phyloP scores from a whole-genome alignment of 1,140 invertebrate genomes.

The Drosophila quadrilineata region DNA sequence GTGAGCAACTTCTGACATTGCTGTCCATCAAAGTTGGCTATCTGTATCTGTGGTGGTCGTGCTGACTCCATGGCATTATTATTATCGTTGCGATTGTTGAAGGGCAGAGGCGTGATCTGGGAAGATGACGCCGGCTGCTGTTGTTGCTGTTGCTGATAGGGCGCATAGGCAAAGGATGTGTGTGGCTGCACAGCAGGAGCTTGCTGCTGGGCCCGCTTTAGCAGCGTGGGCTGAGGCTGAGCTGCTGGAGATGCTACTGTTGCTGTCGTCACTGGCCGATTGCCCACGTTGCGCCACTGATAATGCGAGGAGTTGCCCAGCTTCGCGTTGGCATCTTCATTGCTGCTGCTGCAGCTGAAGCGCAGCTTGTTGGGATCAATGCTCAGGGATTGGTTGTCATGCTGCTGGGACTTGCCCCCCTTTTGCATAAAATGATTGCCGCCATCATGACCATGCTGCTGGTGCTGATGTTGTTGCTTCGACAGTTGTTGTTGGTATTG shows the following conservation, averaged over 20 bases:
- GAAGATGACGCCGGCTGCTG: not conserved
- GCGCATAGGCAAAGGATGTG: slow-evolving; percentile 20
- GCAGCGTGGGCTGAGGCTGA: slow-evolving; percentile 40
- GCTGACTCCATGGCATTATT: not conserved
- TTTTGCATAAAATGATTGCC: slow-evolving; percentile 68
- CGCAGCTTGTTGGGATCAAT: slow-evolving; percentile 73
- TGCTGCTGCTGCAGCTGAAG: slow-evolving; percentile 58
- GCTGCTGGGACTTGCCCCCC: slow-evolving; percentile 55
- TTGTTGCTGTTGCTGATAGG: slow-evolving; percentile 50
- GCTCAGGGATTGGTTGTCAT: slow-evolving; percentile 64
- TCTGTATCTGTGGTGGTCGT: not conserved
- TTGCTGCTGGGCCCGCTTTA: too few species aligned
- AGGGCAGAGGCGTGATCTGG: not conserved
- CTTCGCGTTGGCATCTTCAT: slow-evolving; percentile 55
- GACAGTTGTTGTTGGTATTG: slow-evolving; percentile 43
- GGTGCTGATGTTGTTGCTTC: slow-evolving; percentile 47
- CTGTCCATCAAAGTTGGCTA: slow-evolving; percentile 21
- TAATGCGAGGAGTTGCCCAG: slow-evolving; percentile 60
- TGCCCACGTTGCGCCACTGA: slow-evolving; percentile 59
- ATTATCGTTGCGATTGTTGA: not conserved
- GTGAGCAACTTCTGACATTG: slow-evolving; percentile 54
- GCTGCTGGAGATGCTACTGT: not conserved
- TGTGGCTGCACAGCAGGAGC: not conserved
- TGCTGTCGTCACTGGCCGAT: slow-evolving; percentile 49
- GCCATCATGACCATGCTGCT: slow-evolving; percentile 46